phyloP scores from a whole-genome alignment of 2,113 vertebrate species.

The Sylvicapra grimmia region DNA sequence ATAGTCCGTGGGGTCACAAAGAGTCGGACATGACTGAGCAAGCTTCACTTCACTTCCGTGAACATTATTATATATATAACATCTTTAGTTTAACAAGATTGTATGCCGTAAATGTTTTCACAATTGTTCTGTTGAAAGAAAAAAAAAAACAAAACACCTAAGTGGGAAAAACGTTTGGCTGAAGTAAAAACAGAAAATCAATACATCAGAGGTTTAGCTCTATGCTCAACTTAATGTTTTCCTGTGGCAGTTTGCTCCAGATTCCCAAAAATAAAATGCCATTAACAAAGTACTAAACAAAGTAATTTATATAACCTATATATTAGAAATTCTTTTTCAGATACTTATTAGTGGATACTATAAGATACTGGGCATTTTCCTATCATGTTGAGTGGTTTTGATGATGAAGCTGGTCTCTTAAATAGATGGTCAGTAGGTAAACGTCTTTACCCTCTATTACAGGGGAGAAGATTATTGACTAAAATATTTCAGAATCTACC shows the following conservation, averaged over 20 bases:
- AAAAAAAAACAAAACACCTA: not conserved
- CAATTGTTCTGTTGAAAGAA: slow-evolving; percentile 11
- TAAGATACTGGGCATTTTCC: not conserved
- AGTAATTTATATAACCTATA: not conserved
- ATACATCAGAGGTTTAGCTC: slow-evolving; percentile 26
- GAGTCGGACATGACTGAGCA: not conserved
- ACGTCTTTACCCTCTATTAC: not conserved
- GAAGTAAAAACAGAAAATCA: slow-evolving; percentile 55
- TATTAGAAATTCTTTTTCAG: not conserved
- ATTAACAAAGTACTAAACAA: slow-evolving; percentile 38
- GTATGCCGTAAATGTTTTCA: slow-evolving; percentile 2
- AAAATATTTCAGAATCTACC: slow-evolving; percentile 32
- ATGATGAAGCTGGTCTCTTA: not conserved
- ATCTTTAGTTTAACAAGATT: slow-evolving; percentile 11
- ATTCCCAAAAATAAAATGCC: slow-evolving; percentile 31
- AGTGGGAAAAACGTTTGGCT: slow-evolving; percentile 38
- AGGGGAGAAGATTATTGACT: slow-evolving; percentile 28
- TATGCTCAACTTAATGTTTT: slow-evolving; percentile 30
- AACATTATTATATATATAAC: not conserved
- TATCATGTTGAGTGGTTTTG: not conserved
- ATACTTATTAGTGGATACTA: not conserved
- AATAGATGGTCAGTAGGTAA: not conserved
- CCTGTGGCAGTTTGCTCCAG: slow-evolving; percentile 17
- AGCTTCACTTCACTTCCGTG: not conserved
- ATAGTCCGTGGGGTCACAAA: not conserved